Conservation (phyloP, 2,888 invertebrate genomes). For the Agriopis leucophaearia region DNA sequence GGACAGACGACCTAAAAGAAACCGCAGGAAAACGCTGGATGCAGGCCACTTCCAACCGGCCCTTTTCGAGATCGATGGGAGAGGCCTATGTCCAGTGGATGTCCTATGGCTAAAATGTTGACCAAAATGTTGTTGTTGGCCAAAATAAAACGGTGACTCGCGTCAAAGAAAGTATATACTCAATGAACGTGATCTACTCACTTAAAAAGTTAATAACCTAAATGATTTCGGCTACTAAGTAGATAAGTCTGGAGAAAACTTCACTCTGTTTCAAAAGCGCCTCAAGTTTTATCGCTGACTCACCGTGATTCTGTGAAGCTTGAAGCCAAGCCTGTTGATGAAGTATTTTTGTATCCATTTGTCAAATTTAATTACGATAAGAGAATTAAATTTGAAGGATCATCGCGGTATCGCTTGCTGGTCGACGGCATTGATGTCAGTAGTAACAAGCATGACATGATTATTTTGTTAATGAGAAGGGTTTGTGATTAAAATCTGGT, state of each 20-base stretch:
- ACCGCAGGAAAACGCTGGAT: too few relatives aligned
- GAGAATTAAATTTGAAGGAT: constrained; percentile 56
- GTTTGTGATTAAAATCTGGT: constrained; percentile 19
- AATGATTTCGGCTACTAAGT: constrained; percentile 39
- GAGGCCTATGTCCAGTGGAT: too few relatives aligned
- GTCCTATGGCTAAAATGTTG: too few relatives aligned
- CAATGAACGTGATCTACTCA: constrained; percentile 28
- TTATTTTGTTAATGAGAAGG: constrained; percentile 24
- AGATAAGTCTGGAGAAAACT: constrained; percentile 36
- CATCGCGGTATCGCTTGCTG: constrained; percentile 45
- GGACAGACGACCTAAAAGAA: too few relatives aligned
- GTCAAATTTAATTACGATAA: constrained; percentile 72
- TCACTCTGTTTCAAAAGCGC: constrained; percentile 46
- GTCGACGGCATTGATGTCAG: constrained; percentile 38
- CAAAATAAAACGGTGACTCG: constrained; percentile 12
- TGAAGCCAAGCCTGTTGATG: constrained; percentile 62
- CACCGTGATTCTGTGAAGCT: constrained; percentile 61
- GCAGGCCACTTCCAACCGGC: too few relatives aligned
- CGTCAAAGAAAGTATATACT: constrained; percentile 26
- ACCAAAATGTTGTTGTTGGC: too few relatives aligned
- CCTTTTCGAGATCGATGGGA: too few relatives aligned
- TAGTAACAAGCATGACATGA: constrained; percentile 29
- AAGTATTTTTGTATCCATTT: constrained; percentile 63
- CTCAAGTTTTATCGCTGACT: constrained; percentile 58
- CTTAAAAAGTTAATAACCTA: constrained; percentile 38